Percentiles rank a stretch among this genome's conserved stretches.
phyloP scores from a whole-genome alignment of 1,140 invertebrate genomes.

The Sitophilus oryzae region DNA sequence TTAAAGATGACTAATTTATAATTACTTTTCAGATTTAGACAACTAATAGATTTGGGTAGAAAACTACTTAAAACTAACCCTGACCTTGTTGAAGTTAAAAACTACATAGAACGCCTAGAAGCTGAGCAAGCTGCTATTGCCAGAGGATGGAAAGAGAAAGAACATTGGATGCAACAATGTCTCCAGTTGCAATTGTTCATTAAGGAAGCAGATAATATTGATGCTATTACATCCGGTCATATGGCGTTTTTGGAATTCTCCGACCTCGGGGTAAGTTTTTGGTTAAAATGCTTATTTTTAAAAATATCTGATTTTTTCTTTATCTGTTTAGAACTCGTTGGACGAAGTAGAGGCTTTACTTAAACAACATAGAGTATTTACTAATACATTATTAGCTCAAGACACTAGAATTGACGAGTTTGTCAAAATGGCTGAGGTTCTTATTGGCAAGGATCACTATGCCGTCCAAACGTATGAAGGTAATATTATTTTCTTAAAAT shows the following conservation, averaged over 20 bases:
- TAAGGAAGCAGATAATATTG: slow-evolving; percentile 94
- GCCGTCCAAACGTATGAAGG: slow-evolving; percentile 69
- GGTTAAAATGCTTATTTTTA: slow-evolving; percentile 12
- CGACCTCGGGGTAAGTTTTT: slow-evolving; percentile 70
- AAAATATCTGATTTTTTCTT: too few relatives aligned
- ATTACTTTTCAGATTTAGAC: slow-evolving; percentile 59
- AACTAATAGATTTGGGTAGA: slow-evolving; percentile 70
- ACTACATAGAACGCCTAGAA: slow-evolving; percentile 66
- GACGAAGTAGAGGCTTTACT: slow-evolving; percentile 92
- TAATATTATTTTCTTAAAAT: slow-evolving; percentile 5
- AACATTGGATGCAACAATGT: slow-evolving; percentile 76
- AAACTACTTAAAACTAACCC: slow-evolving; percentile 68
- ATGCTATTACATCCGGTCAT: slow-evolving; percentile 89
- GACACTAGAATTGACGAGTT: slow-evolving; percentile 87
- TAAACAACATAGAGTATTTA: slow-evolving; percentile 92
- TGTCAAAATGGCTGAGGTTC: slow-evolving; percentile 76
- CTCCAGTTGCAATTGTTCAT: slow-evolving; percentile 88
- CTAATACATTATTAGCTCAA: slow-evolving; percentile 87
- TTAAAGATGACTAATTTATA: too few relatives aligned
- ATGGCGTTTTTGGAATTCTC: slow-evolving; percentile 88
- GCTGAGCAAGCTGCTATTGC: slow-evolving; percentile 71
- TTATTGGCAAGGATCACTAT: slow-evolving; percentile 81
- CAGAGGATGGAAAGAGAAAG: slow-evolving; percentile 76
- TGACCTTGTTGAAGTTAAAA: slow-evolving; percentile 59
- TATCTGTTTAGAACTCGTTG: slow-evolving; percentile 75